Percentiles rank a stretch among this genome's conserved stretches.
phyloP scores from a whole-genome alignment of 2,888 invertebrate species.

The Ctena decussata region DNA sequence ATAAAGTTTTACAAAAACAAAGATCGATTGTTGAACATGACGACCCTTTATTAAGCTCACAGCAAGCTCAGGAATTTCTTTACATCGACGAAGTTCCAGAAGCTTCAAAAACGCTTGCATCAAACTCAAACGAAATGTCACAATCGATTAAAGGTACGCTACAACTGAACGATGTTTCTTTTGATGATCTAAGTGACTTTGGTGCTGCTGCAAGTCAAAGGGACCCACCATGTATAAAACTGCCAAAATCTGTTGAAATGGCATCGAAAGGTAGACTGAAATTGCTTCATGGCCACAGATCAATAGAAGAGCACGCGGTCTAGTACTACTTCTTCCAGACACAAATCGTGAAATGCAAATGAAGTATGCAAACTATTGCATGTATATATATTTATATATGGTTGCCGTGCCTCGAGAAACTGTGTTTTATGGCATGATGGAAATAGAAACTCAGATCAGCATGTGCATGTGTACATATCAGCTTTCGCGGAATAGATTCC shows the following conservation, averaged over 20 bases:
- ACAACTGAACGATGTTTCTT: constrained; percentile 32
- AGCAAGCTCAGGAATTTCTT: constrained; percentile 27
- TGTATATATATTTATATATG: too few species aligned
- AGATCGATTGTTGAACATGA: not conserved
- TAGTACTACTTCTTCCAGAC: not conserved
- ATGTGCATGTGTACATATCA: too few species aligned
- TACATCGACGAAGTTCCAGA: constrained; percentile 35
- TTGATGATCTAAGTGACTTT: constrained; percentile 50
- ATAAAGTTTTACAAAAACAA: constrained; percentile 1
- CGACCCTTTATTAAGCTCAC: constrained; percentile 14
- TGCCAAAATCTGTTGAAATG: constrained; percentile 55
- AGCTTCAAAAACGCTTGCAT: not conserved
- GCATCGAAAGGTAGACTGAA: constrained; percentile 28
- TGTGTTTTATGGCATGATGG: too few species aligned
- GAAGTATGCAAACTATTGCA: too few species aligned
- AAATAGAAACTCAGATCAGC: too few species aligned
- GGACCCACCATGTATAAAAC: not conserved
- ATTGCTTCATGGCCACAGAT: constrained; percentile 28
- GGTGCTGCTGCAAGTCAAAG: constrained; percentile 41
- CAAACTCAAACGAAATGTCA: not conserved
- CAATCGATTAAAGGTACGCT: not conserved
- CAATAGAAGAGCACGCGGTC: constrained; percentile 59
- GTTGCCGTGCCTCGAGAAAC: too few species aligned
- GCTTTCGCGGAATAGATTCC: too few species aligned
- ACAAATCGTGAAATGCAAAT: too few species aligned